phyloP scores from a whole-genome alignment of 37 sponge, comb jelly and placozoan species.

The Crambe crambe region DNA sequence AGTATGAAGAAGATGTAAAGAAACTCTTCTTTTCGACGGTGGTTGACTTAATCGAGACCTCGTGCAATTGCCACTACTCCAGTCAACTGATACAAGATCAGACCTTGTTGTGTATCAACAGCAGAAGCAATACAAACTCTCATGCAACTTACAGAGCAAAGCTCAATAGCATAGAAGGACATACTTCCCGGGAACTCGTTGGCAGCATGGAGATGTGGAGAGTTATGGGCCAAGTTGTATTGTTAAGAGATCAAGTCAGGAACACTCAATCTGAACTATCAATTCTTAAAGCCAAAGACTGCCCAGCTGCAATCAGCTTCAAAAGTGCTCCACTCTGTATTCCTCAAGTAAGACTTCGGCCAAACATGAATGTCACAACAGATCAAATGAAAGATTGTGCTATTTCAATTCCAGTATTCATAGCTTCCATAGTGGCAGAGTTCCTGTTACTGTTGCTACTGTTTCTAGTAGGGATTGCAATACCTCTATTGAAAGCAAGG shows the following conservation, averaged over 20 bases:
- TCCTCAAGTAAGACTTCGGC: neutral
- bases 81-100: neutral
- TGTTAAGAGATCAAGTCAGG: neutral
- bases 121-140: neutral
- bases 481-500: neutral
- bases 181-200: neutral
- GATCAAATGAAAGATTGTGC: neutral
- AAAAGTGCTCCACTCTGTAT: constrained; percentile 9
- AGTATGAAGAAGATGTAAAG: neutral
- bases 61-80: neutral
- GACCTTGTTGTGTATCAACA: neutral
- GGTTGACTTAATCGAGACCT: neutral
- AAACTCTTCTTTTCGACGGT: neutral
- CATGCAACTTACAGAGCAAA: constrained; percentile 19
- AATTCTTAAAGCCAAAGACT: neutral
- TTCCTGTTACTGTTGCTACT: constrained; percentile 7
- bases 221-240: neutral
- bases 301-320: neutral
- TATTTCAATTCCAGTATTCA: constrained; percentile 8
- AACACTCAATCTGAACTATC: neutral
- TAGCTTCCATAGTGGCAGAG: constrained; percentile 15
- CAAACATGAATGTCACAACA: neutral
- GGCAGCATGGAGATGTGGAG: neutral
- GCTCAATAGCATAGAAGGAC: neutral
- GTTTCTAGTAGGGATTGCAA: neutral